Conservation (phyloP, 2,888 invertebrate species). For the Leptinotarsa peninsularis region DNA sequence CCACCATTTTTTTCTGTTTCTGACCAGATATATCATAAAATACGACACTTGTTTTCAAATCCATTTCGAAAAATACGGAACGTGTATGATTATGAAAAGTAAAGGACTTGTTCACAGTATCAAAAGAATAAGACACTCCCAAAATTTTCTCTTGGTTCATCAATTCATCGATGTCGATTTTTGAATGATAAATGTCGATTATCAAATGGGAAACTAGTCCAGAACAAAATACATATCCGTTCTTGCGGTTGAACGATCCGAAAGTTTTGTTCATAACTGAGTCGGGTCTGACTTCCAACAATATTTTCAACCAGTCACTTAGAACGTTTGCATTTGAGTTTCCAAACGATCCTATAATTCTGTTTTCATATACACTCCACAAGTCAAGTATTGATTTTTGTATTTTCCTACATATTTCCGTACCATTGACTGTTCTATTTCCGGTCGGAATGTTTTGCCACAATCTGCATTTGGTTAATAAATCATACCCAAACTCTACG, state of each 20-base stretch:
- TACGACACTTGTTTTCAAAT: constrained; percentile 55
- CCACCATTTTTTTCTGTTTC: constrained; percentile 66
- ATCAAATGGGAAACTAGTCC: constrained; percentile 61
- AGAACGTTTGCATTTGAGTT: constrained; percentile 64
- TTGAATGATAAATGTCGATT: constrained; percentile 67
- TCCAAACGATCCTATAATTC: constrained; percentile 67
- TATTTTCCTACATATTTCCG: constrained; percentile 56
- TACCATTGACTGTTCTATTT: constrained; percentile 50
- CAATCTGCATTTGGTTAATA: constrained; percentile 66
- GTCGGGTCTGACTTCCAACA: constrained; percentile 61
- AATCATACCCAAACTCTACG: constrained; percentile 68
- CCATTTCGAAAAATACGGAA: constrained; percentile 44
- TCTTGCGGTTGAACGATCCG: constrained; percentile 60
- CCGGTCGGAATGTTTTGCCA: constrained; percentile 32
- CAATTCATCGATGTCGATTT: constrained; percentile 57
- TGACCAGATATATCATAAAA: constrained; percentile 68
- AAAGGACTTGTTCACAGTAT: constrained; percentile 45
- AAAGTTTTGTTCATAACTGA: constrained; percentile 52
- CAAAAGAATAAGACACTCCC: constrained; percentile 55
- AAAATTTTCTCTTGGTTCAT: constrained; percentile 62
- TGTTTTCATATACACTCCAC: constrained; percentile 56
- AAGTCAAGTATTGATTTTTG: constrained; percentile 59
- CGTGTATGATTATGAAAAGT: constrained; percentile 36
- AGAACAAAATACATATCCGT: constrained; percentile 58
- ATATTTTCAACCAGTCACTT: constrained; percentile 68